phyloP scores from a whole-genome alignment of 2,113 vertebrate species.

The Psittacula cyanocephala region DNA sequence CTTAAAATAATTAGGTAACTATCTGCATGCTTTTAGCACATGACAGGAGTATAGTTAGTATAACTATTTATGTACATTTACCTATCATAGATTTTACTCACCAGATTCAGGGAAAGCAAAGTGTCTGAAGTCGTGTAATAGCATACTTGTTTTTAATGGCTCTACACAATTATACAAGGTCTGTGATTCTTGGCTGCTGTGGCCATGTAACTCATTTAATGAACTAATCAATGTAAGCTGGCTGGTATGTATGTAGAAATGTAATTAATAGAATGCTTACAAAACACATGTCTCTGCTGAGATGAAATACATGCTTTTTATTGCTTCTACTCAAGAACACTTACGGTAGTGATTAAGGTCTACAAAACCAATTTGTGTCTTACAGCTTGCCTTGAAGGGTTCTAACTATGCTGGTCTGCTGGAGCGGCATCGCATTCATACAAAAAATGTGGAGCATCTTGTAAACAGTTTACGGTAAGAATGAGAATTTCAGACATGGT shows the following conservation, averaged over 20 bases:
- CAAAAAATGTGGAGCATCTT: constrained; percentile 88
- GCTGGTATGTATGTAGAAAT: neutral
- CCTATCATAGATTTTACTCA: neutral
- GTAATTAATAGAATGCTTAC: neutral
- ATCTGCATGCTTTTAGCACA: neutral
- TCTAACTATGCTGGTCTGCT: constrained; percentile 94
- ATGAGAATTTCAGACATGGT: neutral
- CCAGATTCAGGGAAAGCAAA: neutral
- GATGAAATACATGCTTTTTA: neutral
- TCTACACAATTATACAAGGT: neutral
- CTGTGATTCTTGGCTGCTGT: neutral
- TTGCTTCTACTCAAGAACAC: neutral
- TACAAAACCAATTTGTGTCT: neutral
- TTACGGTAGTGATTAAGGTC: neutral
- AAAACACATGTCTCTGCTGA: neutral
- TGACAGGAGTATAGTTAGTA: neutral
- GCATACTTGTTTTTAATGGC: neutral
- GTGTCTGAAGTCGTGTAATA: neutral
- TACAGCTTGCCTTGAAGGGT: constrained; percentile 93
- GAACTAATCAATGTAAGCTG: neutral
- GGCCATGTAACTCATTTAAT: neutral
- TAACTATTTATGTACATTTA: neutral
- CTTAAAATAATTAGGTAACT: neutral
- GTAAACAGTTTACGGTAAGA: constrained; percentile 89
- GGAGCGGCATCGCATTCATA: constrained; percentile 94